These are phyloP conservation scores for Ellobium chinense DNA, from an alignment of 2,888 invertebrate genomes.

Conservation along the genomic window DNA sequence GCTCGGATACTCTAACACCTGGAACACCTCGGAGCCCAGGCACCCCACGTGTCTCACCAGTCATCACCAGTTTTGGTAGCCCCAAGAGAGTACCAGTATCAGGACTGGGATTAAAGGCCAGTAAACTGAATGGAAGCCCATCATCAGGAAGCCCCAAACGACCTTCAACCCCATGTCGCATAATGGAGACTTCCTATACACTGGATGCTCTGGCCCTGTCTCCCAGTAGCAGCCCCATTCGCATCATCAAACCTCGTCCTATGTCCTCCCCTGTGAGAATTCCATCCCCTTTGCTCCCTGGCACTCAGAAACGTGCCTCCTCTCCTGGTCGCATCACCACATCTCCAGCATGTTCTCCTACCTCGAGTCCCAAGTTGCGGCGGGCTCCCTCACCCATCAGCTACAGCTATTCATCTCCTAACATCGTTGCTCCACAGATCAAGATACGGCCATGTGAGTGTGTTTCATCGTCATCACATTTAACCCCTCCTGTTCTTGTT, in stretches of 20 bases:
- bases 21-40: conserved; percentile 71
- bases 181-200: conserved; percentile 58
- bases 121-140: conserved; percentile 56
- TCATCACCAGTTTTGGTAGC: conserved; percentile 68
- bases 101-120: conserved; percentile 26
- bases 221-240: conserved; percentile 70
- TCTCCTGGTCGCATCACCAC: conserved; percentile 56
- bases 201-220: conserved; percentile 72
- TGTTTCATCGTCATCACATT: not conserved
- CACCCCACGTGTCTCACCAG: conserved; percentile 72
- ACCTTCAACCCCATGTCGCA: conserved; percentile 64
- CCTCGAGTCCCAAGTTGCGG: conserved; percentile 73
- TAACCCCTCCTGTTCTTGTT: not conserved
- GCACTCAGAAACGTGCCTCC: conserved; percentile 54
- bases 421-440: conserved; percentile 73
- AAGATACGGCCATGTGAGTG: conserved; percentile 72
- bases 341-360: conserved; percentile 64
- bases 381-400: conserved; percentile 76
- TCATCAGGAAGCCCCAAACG: conserved; percentile 60
- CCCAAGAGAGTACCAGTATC: conserved; percentile 59
- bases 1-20: conserved; percentile 76
- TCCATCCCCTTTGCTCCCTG: conserved; percentile 61
- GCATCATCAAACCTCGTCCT: conserved; percentile 60
- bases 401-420: conserved; percentile 78
- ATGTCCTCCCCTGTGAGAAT: conserved; percentile 65